Evolutionary conservation across 2,113 vertebrate genomes (phyloP).

Genomic region (Chaenogobius annularis): DNA sequence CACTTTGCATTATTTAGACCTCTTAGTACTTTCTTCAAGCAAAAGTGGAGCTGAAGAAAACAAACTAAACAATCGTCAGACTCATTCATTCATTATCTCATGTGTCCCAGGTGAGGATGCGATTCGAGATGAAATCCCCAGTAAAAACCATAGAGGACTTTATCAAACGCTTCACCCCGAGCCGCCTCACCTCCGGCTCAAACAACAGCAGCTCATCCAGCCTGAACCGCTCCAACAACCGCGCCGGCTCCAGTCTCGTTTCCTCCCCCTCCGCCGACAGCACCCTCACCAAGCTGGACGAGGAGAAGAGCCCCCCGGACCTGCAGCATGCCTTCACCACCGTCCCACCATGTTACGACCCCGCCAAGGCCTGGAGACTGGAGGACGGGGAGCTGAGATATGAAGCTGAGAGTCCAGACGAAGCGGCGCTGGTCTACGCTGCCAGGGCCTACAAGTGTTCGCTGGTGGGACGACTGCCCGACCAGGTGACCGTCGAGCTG

Average conservation of each 20-base stretch:
- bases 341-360: constrained; percentile 32
- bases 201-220: constrained; percentile 88
- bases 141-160: constrained; percentile 98
- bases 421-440: constrained; percentile 94
- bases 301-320: constrained; percentile 58
- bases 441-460: constrained; percentile 90
- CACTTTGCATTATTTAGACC: no score
- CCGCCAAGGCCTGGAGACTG: constrained; percentile 5
- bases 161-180: constrained; percentile 91
- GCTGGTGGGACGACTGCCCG: constrained; percentile 87
- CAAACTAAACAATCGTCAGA: no score
- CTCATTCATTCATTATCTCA: neutral
- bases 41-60: no score
- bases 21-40: no score
- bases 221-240: constrained; percentile 81
- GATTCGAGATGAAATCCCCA: constrained; percentile 89
- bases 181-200: constrained; percentile 87
- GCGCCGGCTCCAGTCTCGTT: constrained; percentile 74
- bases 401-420: constrained; percentile 93
- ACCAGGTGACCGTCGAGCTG: constrained; percentile 92
- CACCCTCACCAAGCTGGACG: constrained; percentile 84
- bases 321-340: constrained; percentile 72
- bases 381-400: constrained; percentile 86
- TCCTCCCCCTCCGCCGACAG: constrained; percentile 80
- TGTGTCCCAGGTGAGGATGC: constrained; percentile 81